phyloP scores from a whole-genome alignment of 2,888 invertebrate species.

The Drosophila setosimentum region DNA sequence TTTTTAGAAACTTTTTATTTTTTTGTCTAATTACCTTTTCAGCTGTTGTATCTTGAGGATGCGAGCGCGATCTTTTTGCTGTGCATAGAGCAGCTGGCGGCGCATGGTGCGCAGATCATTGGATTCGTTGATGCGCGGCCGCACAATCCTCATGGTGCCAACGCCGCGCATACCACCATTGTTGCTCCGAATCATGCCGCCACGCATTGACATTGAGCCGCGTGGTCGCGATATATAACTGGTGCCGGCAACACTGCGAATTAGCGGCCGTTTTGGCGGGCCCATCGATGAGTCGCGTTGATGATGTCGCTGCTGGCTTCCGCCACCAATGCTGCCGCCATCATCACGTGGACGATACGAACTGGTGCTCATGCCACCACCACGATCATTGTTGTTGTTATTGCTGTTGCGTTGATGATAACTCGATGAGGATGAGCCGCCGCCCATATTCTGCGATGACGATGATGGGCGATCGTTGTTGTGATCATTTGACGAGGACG shows the following conservation, averaged over 20 bases:
- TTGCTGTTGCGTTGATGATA: conserved; percentile 75
- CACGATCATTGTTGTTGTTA: conserved; percentile 63
- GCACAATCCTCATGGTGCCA: conserved; percentile 79
- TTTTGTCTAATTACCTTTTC: conserved; percentile 84
- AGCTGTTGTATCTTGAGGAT: conserved; percentile 84
- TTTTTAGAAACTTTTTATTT: conserved; percentile 36
- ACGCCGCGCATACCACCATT: conserved; percentile 69
- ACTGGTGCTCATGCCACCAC: conserved; percentile 66
- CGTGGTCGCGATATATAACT: conserved; percentile 82
- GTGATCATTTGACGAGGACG: conserved; percentile 81
- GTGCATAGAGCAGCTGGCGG: conserved; percentile 83
- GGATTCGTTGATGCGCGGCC: conserved; percentile 77
- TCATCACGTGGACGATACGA: conserved; percentile 75
- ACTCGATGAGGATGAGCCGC: conserved; percentile 70
- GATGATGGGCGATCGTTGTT: conserved; percentile 84
- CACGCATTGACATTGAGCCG: conserved; percentile 80
- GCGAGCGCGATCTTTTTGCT: conserved; percentile 84
- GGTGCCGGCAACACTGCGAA: conserved; percentile 81
- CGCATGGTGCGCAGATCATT: conserved; percentile 84
- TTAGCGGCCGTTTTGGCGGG: conserved; percentile 83
- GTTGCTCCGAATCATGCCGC: conserved; percentile 75
- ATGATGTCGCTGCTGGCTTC: conserved; percentile 75
- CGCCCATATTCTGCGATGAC: conserved; percentile 77
- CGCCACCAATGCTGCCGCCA: conserved; percentile 36
- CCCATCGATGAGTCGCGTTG: conserved; percentile 84